Evolutionary conservation across 2,797 vertebrate genomes (phyloP), one percentile per base, ranked within the genome.

Genomic region (Pantherophis alleghaniensis): DNA sequence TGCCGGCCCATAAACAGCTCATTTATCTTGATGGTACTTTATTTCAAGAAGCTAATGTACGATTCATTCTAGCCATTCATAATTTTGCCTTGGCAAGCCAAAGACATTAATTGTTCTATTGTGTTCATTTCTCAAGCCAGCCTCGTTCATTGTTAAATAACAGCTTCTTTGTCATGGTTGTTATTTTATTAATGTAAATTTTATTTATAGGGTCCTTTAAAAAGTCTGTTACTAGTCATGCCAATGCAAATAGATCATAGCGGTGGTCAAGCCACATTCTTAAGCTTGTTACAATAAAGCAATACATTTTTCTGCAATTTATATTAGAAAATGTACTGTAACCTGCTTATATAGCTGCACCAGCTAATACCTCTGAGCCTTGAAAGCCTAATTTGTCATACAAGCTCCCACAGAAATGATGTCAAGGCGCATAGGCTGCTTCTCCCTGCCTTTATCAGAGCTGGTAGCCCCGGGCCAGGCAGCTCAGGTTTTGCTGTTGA

Each of bases 361-460:
- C n/a, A 66, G 88, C 59, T 90, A 92, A 90, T 90, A 61, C 74
- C 32, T 90, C 56, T 89, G 28, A n/a, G 20, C n/a, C 22, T n/a
- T 74, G 87, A 11, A 79, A 69, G 20, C 57, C 13, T 87, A 88
- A 60, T 83, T n/a, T 89, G 42, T 53, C 12, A 28, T 47, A 53
- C 28, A 83, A 51, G 69, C 57, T n/a, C 42, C 47, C 60, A 61
- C 7, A 26, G 12, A 42, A 86, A 83, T 37, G 60, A 60, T 6
- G 4, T 83, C 20, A 83, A 20, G 13, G 24, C 20, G 6, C 32
- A 24, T 55, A 66, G 42, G 4, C 12, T n/a, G 56, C 57, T 90
- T 79, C 12, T 26, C 7, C 55, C 69, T 91, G 13, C 5, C 32
- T 37, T 2, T 2, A 26, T 83, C 32, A 57, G 37, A 55, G 28